Evolutionary conservation across 2,113 vertebrate genomes (phyloP), one percentile per base, ranked within the genome.

Genomic region (Platysternon megacephalum): DNA sequence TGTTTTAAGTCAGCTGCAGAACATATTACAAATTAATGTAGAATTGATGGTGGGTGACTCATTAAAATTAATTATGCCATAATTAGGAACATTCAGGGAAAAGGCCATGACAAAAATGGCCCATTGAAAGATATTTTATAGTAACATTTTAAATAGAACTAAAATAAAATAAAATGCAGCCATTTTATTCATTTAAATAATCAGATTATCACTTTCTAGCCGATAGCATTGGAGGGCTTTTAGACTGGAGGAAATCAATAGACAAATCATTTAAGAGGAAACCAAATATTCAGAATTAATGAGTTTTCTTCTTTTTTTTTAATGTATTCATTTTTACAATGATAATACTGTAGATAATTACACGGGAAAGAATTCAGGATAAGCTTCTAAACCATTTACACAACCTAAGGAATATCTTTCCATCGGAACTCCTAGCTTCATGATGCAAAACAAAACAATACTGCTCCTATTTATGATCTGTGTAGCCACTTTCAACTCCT

Each of bases 61-160:
- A 76, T 97, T 98, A 98, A 97, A 98, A 97, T 98, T 97, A 97
- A 98, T 97, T 97, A 96, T 93, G 91, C 84, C 80, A 52, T 97
- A 97, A 98, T 97, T 98, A 97, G 93, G 61, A 98, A 97, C 93
- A 96, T 96, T 88, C 82, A 93, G 86, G 95, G 93, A 97, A 96
- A 98, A 97, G 96, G 96, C 93, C 49, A 13, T 26, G 82, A 92
- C 80, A 95, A 97, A 97, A 94, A 97, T 97, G 94, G 94, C 93
- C 93, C 93, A 91, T 88, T 94, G 87, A 96, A 97, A 49, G 89
- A 89, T 92, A 93, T 92, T 93, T 93, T 42, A 16, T 28, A 79
- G 82, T 28, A 84, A 79, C 88, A 86, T 96, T 95, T 97, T 94
- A 95, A 96, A 92, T 88, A 35, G 91, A 95, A 95, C 86, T 42